Evolutionary conservation across 2,797 vertebrate genomes (phyloP).

Genomic region (Kryptolebias ocellatus): DNA sequence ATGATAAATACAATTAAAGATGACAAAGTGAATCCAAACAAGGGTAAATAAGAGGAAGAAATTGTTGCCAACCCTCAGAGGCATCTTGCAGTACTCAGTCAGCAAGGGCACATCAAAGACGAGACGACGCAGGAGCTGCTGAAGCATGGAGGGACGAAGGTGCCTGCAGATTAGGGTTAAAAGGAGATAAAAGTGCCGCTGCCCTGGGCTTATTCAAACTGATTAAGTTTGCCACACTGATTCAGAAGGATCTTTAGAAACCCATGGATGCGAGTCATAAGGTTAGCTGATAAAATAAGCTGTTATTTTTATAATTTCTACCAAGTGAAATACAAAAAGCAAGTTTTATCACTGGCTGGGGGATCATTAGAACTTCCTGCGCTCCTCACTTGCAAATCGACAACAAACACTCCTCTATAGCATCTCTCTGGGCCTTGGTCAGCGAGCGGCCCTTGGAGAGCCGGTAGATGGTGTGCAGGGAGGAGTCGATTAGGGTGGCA

Average conservation of each 20-base stretch:
- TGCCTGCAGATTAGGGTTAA: constrained; percentile 81
- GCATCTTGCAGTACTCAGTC: constrained; percentile 98
- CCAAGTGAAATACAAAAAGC: constrained; percentile 3
- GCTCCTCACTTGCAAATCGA: constrained; percentile 92
- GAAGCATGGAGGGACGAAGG: constrained; percentile 96
- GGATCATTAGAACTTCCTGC: background rate
- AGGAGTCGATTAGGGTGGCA: constrained; percentile 92
- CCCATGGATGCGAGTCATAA: constrained; percentile 1
- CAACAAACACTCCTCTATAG: constrained; percentile 96
- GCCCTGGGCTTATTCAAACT: constrained; percentile 29
- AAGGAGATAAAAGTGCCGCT: constrained; percentile 52
- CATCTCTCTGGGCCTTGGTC: constrained; percentile 97
- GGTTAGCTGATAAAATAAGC: constrained; percentile 10
- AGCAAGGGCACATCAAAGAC: constrained; percentile 98
- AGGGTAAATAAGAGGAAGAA: constrained; percentile 15
- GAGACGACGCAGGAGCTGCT: constrained; percentile 93
- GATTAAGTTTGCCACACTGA: constrained; percentile 26
- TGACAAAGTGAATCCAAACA: background rate
- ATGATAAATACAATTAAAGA: background rate
- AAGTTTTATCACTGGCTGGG: background rate
- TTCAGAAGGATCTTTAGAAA: constrained; percentile 27
- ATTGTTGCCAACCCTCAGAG: constrained; percentile 88
- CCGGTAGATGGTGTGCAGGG: constrained; percentile 94
- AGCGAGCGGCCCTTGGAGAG: constrained; percentile 96
- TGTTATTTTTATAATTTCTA: constrained; percentile 8